These are phyloP conservation scores for Kobus ellipsiprymnus DNA, from an alignment of 2,113 vertebrate species.

Conservation along the genomic window DNA sequence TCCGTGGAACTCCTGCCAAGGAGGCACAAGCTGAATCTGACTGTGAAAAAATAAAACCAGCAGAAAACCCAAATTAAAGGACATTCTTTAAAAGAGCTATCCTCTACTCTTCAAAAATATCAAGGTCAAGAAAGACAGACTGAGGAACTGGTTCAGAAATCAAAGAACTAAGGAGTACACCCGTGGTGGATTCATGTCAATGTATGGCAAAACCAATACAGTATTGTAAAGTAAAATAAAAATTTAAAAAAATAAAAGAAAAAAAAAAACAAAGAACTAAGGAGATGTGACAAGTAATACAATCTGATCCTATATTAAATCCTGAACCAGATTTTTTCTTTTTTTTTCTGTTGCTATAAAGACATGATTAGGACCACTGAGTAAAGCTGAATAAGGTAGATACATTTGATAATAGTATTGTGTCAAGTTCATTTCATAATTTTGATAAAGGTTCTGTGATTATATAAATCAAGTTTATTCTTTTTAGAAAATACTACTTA, in stretches of 20 bases:
- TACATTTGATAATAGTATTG: background rate
- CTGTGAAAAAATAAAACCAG: background rate
- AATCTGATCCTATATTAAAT: background rate
- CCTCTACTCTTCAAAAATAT: background rate
- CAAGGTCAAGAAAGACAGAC: background rate
- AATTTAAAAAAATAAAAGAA: too few species aligned
- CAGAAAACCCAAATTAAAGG: background rate
- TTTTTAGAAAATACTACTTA: constrained; percentile 1
- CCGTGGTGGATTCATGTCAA: too few species aligned
- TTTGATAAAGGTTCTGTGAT: background rate
- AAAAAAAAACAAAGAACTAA: background rate
- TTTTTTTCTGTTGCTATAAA: background rate
- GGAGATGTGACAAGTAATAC: background rate
- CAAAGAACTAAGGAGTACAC: background rate
- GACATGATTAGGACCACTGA: background rate
- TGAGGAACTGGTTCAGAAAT: background rate
- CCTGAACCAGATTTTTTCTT: background rate
- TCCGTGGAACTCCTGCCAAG: background rate
- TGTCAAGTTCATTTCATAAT: background rate
- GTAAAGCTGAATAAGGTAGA: background rate
- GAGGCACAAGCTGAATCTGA: background rate
- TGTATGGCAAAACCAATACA: too few species aligned
- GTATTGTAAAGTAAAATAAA: too few species aligned
- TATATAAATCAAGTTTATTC: background rate
- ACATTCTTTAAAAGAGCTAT: background rate